Conservation (phyloP, 2,113 vertebrate genomes). For the Leptobrachium ailaonicum region DNA sequence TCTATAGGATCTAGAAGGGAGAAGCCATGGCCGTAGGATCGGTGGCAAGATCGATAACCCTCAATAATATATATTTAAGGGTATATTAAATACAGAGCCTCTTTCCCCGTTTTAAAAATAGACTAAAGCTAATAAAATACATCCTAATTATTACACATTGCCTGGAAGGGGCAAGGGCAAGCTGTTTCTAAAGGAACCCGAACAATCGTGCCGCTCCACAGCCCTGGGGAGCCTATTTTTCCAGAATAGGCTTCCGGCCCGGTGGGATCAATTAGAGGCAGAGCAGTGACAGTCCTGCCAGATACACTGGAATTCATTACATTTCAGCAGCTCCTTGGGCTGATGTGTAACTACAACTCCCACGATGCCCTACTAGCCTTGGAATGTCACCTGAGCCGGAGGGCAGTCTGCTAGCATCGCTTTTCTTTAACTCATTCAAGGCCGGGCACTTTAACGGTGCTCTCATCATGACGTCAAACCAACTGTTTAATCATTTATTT, state of each 20-base stretch:
- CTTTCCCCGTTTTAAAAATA: neutral
- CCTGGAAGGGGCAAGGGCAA: neutral
- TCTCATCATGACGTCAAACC: too few species aligned
- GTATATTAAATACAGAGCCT: too few species aligned
- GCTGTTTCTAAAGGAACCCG: neutral
- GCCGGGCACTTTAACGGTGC: too few species aligned
- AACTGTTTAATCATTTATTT: too few species aligned
- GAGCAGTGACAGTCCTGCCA: neutral
- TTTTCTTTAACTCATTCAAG: too few species aligned
- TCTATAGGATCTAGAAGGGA: too few species aligned
- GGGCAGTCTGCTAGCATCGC: too few species aligned
- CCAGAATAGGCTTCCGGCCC: neutral
- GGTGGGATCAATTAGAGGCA: conserved; percentile 27
- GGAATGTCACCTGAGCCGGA: neutral
- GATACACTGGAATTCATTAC: neutral
- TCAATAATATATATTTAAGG: too few species aligned
- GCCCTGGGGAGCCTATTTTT: neutral
- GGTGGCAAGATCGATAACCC: too few species aligned
- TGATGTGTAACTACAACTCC: too few species aligned
- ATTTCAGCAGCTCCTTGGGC: neutral
- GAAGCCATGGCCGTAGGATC: too few species aligned
- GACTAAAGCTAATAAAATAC: neutral
- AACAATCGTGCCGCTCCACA: neutral
- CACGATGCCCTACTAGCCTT: neutral
- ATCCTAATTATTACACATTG: neutral